Evolutionary conservation across 2,113 vertebrate genomes (phyloP), one percentile per base, ranked within the genome.

Genomic region (Cyprinus carpio): DNA sequence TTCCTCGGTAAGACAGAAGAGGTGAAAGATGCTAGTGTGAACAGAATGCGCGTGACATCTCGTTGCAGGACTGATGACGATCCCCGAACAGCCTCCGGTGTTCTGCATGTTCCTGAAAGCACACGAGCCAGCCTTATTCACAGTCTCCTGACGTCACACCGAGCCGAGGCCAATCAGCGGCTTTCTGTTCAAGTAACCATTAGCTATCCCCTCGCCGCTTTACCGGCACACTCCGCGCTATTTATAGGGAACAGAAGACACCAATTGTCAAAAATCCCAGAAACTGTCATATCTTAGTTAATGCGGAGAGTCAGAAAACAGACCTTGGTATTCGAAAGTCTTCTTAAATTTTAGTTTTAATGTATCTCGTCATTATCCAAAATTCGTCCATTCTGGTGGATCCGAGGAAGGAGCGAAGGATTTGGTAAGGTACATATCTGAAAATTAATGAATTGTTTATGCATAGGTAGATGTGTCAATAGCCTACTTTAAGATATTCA

Each of bases 121-220:
- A 93, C 95, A 94, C 93, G 91, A 92, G 93, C 94, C 93, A 95
- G 92, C 95, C 96, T 96, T 96, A 96, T 96, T 95, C 94, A 95
- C 95, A 94, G 93, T 92, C 93, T 93, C 89, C 89, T 95, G 95
- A 96, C 96, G 96, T 96, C 95, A 97, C 91, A 83, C 71, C 74
- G 62, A 81, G 69, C 84, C 7, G 81, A 84, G 91, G 91, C 96
- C 96, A 96, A 97, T 97, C 95, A 95, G 94, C 91, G 83, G 18
- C 84, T 89, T 87, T 87, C 92, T 92, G 91, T 94, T 92, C 93
- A 92, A 94, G 92, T 94, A 94, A 93, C 93, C 96, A 95, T 95
- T 94, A 95, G 94, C 94, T 93, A 93, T 91, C 92, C 93, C 93
- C 92, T 92, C 94, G 90, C 88, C 92, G 92, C 94, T 89, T 88